Evolutionary conservation across 2,797 vertebrate species (phyloP).

Genomic region (Karalla daura): DNA sequence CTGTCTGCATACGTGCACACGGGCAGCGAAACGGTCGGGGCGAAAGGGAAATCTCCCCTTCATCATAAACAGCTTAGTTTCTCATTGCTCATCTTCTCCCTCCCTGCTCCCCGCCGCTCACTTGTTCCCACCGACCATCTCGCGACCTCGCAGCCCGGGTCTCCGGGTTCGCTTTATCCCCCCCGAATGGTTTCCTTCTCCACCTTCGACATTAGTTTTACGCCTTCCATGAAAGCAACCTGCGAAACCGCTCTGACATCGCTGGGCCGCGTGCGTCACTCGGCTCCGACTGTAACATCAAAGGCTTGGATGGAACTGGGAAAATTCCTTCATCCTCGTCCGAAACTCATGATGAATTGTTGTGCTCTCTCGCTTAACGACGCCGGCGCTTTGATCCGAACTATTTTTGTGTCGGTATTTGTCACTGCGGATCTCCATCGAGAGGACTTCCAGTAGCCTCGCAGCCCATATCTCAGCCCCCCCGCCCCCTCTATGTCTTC

Average conservation of each 20-base stretch:
- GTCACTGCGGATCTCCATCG: constrained; percentile 31
- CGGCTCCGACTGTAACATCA: constrained; percentile 42
- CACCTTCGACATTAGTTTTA: constrained; percentile 32
- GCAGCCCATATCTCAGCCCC: constrained; percentile 52
- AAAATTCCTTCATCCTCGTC: constrained; percentile 41
- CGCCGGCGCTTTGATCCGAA: constrained; percentile 49
- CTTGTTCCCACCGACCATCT: constrained; percentile 4
- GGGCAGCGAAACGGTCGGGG: constrained; percentile 18
- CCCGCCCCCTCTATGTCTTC: constrained; percentile 32
- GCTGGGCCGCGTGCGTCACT: constrained; percentile 40
- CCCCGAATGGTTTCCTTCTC: constrained; percentile 42
- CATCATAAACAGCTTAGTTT: constrained; percentile 18
- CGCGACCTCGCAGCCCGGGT: constrained; percentile 26
- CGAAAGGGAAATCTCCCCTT: constrained; percentile 16
- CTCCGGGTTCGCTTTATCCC: constrained; percentile 37
- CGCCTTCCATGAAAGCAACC: constrained; percentile 42
- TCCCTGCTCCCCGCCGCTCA: neutral
- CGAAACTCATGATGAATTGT: constrained; percentile 31
- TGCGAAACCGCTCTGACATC: constrained; percentile 38
- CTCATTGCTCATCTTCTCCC: constrained; percentile 16
- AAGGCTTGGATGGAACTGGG: constrained; percentile 34
- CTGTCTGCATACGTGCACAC: constrained; percentile 15
- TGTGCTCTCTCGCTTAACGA: constrained; percentile 25
- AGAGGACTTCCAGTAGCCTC: constrained; percentile 46
- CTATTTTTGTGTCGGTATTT: constrained; percentile 49